Evolutionary conservation across 2,113 vertebrate species (phyloP).

Genomic region (Pachypanchax playfairii): DNA sequence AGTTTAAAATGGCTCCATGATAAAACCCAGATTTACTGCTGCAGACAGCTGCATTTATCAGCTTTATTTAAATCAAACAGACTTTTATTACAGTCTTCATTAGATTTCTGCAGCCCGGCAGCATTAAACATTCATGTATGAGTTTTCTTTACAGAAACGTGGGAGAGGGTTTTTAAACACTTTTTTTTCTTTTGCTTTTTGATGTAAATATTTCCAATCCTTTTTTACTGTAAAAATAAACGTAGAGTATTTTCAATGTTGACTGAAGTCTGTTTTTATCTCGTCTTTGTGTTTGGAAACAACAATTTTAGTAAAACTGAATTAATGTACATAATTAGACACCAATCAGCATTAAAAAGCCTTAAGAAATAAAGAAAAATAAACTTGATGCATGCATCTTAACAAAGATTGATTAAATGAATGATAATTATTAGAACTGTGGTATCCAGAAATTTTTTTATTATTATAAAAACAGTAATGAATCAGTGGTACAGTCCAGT

Average conservation of each 20-base stretch:
- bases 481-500: background rate
- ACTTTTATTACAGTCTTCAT: background rate
- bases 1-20: no score
- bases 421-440: background rate
- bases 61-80: no score
- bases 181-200: constrained; percentile 11
- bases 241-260: constrained; percentile 20
- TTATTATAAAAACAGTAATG: background rate
- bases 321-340: no score
- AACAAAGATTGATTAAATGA: no score
- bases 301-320: no score
- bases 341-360: background rate
- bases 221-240: constrained; percentile 51
- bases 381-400: no score
- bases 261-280: background rate
- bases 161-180: background rate
- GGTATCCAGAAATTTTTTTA: background rate
- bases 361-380: no score
- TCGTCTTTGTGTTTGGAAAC: background rate
- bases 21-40: no score
- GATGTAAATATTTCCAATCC: constrained; percentile 47
- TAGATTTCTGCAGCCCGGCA: background rate
- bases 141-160: background rate
- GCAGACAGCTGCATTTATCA: no score
- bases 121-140: background rate